These are phyloP conservation scores for Drosophila ohnishii DNA, from an alignment of 1,140 invertebrate species.

Conservation along the genomic window DNA sequence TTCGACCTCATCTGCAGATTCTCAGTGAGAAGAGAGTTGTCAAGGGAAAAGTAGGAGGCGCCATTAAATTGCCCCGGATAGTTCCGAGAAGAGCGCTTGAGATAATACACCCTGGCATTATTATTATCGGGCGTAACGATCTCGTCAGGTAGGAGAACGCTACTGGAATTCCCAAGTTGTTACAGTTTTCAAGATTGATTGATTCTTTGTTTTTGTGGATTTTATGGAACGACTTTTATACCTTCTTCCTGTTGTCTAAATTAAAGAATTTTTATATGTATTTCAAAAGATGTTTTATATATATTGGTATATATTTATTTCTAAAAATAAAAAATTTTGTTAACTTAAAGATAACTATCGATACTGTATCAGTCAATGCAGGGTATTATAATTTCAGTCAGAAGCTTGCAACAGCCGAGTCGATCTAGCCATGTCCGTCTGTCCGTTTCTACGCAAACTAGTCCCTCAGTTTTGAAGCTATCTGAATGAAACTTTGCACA, in stretches of 20 bases:
- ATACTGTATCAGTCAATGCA: too few relatives aligned
- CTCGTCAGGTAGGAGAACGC: conserved; percentile 17
- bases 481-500: too few relatives aligned
- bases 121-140: conserved; percentile 27
- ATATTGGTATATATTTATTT: too few relatives aligned
- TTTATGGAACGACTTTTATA: not conserved
- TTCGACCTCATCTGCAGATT: conserved; percentile 34
- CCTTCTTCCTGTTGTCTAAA: not conserved
- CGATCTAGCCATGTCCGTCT: too few relatives aligned
- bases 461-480: too few relatives aligned
- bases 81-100: conserved; percentile 20
- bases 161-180: conserved; percentile 10
- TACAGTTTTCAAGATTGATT: conserved; percentile 4
- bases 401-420: too few relatives aligned
- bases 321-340: too few relatives aligned
- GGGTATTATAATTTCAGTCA: too few relatives aligned
- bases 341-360: too few relatives aligned
- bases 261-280: not conserved
- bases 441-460: too few relatives aligned
- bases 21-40: conserved; percentile 10
- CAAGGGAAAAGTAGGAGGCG: conserved; percentile 18
- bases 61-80: conserved; percentile 32
- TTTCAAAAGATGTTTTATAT: not conserved
- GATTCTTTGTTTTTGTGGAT: too few relatives aligned
- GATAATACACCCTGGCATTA: conserved; percentile 6